Base-by-base conservation (phyloP, 2,113 vertebrate genomes). In the Hippocampus zosterae region DNA sequence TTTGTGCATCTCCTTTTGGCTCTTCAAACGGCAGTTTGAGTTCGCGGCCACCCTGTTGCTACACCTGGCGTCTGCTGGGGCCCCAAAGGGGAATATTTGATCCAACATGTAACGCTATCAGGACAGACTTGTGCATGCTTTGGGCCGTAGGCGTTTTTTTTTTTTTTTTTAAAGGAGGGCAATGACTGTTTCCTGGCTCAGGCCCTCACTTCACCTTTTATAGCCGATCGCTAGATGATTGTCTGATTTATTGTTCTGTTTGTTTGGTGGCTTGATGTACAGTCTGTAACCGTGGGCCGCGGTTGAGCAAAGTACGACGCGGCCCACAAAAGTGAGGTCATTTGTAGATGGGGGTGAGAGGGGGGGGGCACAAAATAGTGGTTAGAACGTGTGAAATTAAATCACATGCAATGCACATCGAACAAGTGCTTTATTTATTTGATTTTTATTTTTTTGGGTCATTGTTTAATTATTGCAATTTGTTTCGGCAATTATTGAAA, bases 71-170 rank as follows among this genome's bases (percentile, higher is more conserved):
- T 48, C 56, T 68, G 19, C 13, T 15, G 40, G 57, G 60, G 40
- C 63, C 73, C 77, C 73, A 13, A 64, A 71, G n/a, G 74, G 75
- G 66, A 81, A 84, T 80, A 73, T 73, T 70, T 76, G 76, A 62
- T 70, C 60, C 29, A 70, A 63, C 50, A n/a, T 70, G 69, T 60
- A 23, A 70, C 52, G 29, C 52, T 75, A 69, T 80, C 67, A 74
- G 63, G 71, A 81, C 73, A 67, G 64, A 81, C 67, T 41, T 71
- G 48, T 60, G 67, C 78, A 75, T 74, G 77, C 73, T 80, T 79
- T 78, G 66, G 70, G 75, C 69, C 73, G 75, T 70, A 67, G 79
- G 77, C 68, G 73, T 79, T 75, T 50, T 71, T 8, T 8, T n/a
- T n/a, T n/a, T n/a, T n/a, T n/a, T n/a, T n/a, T n/a, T n/a, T n/a